Conservation (phyloP, 1,140 invertebrate genomes). For the Pemphigus obesinymphae region DNA sequence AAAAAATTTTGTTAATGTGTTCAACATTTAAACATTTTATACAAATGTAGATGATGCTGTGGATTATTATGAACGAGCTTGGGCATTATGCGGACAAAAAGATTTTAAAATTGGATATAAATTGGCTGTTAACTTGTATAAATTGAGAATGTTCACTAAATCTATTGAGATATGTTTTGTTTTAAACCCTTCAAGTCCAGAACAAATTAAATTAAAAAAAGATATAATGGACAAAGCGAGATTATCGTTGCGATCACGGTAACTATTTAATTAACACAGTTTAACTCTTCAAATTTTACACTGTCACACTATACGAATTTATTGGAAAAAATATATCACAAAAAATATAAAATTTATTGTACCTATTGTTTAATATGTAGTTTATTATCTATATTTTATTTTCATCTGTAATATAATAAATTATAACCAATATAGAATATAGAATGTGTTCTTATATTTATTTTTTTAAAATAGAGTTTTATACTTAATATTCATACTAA, state of each 20-base stretch:
- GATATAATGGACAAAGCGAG: conserved; percentile 94
- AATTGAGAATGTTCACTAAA: conserved; percentile 83
- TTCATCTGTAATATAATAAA: no score
- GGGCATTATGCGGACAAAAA: conserved; percentile 69
- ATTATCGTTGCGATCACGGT: conserved; percentile 67
- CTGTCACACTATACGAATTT: no score
- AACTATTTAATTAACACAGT: background rate
- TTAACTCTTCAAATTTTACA: background rate
- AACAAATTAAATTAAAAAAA: conserved; percentile 86
- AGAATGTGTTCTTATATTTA: no score
- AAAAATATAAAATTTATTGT: no score
- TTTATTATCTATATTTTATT: no score
- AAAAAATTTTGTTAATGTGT: background rate
- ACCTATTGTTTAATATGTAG: no score
- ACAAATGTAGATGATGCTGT: conserved; percentile 62
- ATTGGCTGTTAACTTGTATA: conserved; percentile 85
- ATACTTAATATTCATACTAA: no score
- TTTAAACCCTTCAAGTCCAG: conserved; percentile 74
- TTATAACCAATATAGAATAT: no score
- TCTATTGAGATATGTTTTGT: conserved; percentile 79
- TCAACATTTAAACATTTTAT: background rate
- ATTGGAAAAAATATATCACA: background rate
- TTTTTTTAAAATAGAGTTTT: no score
- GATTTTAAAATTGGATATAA: conserved; percentile 86
- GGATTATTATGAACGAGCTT: conserved; percentile 65